Evolutionary conservation across 2,113 vertebrate genomes (phyloP), one percentile per base, ranked within the genome.

Genomic region (Grus americana): DNA sequence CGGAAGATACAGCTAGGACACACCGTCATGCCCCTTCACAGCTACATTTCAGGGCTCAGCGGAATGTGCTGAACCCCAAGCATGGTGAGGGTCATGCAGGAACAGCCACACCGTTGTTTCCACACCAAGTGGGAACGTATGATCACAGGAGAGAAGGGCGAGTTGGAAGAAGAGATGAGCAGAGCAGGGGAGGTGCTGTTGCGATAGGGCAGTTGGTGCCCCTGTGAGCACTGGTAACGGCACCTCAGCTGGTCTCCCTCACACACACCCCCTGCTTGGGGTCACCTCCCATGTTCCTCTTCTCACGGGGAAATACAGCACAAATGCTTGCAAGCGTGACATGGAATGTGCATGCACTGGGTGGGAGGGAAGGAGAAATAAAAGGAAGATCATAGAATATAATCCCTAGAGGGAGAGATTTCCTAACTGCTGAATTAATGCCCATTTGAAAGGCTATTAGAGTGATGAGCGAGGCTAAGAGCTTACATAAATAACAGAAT

Each of bases 41-140:
- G 29, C 19, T 18, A 2, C 20, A 29, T 50, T 70, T 49, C 70
- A 44, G 34, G 34, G 5, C 49, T 85, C 70, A 68, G 26, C 3
- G 15, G 34, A 50, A 61, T 1, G 0, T 3, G 3, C 0, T 19
- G 36, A 44, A 7, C 24, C 4, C 54, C 12, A 79, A 0, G 10
- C 11, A 29, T 0, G 3, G 59, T 15, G 13, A 46, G 12, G 6
- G 14, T n/a, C 40, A 3, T 3, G 11, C 21, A 58, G 58, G 24
- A 83, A 5, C 7, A 79, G 46, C 27, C 19, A 66, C 46, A 12
- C 3, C 2, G 1, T 15, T 40, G 12, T 14, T 71, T 38, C 46
- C 57, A n/a, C 38, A 50, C 6, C 47, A 26, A 20, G 5, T 2
- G 36, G 30, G 29, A 79, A 54, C 38, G 11, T 7, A 50, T 0